A percentile compares a stretch with the other conserved stretches of the same genome.
Evolutionary conservation across 53 echinoderm and acorn worm species (phyloP).

Genomic region (Paracentrotus lividus): DNA sequence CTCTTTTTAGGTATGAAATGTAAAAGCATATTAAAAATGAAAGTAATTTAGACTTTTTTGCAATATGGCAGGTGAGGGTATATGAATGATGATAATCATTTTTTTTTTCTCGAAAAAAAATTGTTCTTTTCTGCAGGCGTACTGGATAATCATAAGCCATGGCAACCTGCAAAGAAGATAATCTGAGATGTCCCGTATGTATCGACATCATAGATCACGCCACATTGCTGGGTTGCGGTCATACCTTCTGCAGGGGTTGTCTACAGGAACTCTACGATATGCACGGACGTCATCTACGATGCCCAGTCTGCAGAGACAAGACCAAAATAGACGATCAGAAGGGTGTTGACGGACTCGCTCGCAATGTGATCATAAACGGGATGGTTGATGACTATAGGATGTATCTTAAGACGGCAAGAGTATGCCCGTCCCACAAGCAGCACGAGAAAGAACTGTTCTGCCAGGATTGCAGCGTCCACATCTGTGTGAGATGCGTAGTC

Average conservation of each 20-base stretch:
- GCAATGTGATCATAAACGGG: background rate
- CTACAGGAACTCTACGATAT: background rate
- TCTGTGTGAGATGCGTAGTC: conserved; percentile 8
- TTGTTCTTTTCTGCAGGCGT: background rate
- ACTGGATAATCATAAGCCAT: background rate
- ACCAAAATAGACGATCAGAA: background rate
- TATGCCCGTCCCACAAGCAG: background rate
- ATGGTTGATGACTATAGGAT: background rate
- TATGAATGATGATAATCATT: background rate
- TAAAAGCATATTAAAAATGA: too few relatives aligned
- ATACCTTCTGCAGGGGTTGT: background rate
- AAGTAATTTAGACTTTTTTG: too few relatives aligned
- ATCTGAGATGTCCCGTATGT: background rate
- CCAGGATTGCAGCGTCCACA: conserved; percentile 5
- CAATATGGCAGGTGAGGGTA: too few relatives aligned
- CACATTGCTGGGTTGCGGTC: background rate
- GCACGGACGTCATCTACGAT: background rate
- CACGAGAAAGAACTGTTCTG: conserved; percentile 26
- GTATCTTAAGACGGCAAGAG: background rate
- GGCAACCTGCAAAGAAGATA: conserved; percentile 5
- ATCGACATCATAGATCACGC: background rate
- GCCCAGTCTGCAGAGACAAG: background rate
- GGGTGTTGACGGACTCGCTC: background rate
- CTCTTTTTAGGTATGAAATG: too few relatives aligned
- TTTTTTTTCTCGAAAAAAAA: background rate